Conservation (phyloP, 2,888 invertebrate species). For the Drosophila stalkeri region DNA sequence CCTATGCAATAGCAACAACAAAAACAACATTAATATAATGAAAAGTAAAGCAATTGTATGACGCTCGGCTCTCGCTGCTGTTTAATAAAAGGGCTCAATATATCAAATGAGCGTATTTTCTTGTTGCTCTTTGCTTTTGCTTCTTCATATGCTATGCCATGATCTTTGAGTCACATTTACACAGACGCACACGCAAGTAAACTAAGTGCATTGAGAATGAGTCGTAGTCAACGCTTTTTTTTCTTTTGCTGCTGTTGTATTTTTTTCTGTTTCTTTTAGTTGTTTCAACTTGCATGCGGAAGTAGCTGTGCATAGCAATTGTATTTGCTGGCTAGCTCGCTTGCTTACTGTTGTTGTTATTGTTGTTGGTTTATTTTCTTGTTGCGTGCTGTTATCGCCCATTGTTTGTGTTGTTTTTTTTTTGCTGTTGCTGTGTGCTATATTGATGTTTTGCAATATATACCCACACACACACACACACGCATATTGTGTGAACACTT, state of each 20-base stretch:
- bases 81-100: constrained; percentile 37
- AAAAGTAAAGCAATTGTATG: constrained; percentile 39
- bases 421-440: constrained; percentile 52
- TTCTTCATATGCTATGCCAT: constrained; percentile 17
- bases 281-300: constrained; percentile 76
- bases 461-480: constrained; percentile 30
- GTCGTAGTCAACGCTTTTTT: constrained; percentile 19
- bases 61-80: constrained; percentile 30
- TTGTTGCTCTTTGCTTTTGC: constrained; percentile 36
- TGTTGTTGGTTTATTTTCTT: constrained; percentile 43
- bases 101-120: constrained; percentile 13
- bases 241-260: constrained; percentile 23
- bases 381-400: constrained; percentile 68
- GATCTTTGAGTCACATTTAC: constrained; percentile 54
- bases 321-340: constrained; percentile 48
- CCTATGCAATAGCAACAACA: constrained; percentile 35
- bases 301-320: constrained; percentile 57
- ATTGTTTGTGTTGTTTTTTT: constrained; percentile 53
- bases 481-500: constrained; percentile 44
- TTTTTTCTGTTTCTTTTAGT: constrained; percentile 55
- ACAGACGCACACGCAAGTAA: neutral
- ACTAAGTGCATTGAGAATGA: constrained; percentile 63
- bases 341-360: constrained; percentile 37
- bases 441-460: constrained; percentile 67
- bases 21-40: constrained; percentile 34